Evolutionary conservation across 1,140 invertebrate genomes (phyloP).

Genomic region (Tachypleus tridentatus): DNA sequence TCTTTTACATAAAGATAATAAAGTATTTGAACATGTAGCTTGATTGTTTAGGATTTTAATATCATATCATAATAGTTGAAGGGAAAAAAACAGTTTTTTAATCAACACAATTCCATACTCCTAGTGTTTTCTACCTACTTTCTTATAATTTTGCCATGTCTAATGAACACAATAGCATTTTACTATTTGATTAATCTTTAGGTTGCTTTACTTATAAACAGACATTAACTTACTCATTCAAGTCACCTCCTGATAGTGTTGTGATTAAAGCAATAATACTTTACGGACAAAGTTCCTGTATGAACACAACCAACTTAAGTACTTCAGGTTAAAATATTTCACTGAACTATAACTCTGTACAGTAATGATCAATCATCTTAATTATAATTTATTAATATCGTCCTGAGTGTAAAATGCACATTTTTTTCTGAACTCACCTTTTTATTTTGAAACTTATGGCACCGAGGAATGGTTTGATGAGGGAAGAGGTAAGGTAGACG

Average conservation of each 20-base stretch:
- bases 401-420: not conserved
- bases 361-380: not conserved
- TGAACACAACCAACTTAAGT: no score
- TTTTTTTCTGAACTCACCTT: constrained; percentile 41
- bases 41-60: not conserved
- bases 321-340: not conserved
- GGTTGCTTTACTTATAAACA: no score
- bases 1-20: not conserved
- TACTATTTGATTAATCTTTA: no score
- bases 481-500: constrained; percentile 65
- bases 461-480: constrained; percentile 46
- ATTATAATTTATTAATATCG: not conserved
- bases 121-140: no score
- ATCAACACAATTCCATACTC: not conserved
- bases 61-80: not conserved
- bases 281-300: no score
- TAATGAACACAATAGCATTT: no score
- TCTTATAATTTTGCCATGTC: no score
- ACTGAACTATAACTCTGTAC: not conserved
- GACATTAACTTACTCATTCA: no score
- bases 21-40: not conserved
- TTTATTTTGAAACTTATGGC: constrained; percentile 58
- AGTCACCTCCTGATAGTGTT: no score
- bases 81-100: not conserved
- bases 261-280: no score